phyloP scores from a whole-genome alignment of 1,140 invertebrate genomes.

The Branchinecta lindahli region DNA sequence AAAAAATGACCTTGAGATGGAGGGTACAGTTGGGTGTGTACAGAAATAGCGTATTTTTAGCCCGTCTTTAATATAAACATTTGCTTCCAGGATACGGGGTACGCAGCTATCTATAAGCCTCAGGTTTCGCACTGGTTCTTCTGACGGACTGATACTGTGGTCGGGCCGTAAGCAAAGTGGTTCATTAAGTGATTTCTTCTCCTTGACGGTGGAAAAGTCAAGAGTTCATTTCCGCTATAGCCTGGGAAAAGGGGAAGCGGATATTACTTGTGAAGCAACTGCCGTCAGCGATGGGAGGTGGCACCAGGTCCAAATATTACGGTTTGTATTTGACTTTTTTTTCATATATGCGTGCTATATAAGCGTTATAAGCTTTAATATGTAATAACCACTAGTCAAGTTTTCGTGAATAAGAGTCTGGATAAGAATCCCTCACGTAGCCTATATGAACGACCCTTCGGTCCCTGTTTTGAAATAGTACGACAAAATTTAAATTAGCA shows the following conservation, averaged over 20 bases:
- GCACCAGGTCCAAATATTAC: background rate
- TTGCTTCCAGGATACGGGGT: constrained; percentile 48
- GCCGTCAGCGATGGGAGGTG: constrained; percentile 1
- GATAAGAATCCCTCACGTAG: background rate
- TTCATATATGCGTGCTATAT: background rate
- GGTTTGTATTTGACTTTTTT: background rate
- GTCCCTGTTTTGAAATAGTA: background rate
- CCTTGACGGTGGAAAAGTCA: constrained; percentile 64
- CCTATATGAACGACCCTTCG: background rate
- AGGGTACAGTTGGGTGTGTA: no score
- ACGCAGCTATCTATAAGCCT: constrained; percentile 66
- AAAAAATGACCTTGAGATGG: no score
- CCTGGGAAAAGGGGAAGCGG: constrained; percentile 56
- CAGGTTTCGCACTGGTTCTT: constrained; percentile 46
- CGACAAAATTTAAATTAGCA: background rate
- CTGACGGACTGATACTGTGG: constrained; percentile 74
- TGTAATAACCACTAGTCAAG: no score
- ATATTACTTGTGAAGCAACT: constrained; percentile 23
- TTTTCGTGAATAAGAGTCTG: no score
- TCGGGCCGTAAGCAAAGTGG: constrained; percentile 49
- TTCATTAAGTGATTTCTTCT: constrained; percentile 50
- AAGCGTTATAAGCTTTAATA: background rate
- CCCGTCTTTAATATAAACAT: background rate
- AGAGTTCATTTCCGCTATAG: constrained; percentile 43
- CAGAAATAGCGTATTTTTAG: no score